Percentiles rank a stretch among this genome's conserved stretches.
Evolutionary conservation across 2,113 vertebrate species (phyloP).

Genomic region (Corynorhinus townsendii): DNA sequence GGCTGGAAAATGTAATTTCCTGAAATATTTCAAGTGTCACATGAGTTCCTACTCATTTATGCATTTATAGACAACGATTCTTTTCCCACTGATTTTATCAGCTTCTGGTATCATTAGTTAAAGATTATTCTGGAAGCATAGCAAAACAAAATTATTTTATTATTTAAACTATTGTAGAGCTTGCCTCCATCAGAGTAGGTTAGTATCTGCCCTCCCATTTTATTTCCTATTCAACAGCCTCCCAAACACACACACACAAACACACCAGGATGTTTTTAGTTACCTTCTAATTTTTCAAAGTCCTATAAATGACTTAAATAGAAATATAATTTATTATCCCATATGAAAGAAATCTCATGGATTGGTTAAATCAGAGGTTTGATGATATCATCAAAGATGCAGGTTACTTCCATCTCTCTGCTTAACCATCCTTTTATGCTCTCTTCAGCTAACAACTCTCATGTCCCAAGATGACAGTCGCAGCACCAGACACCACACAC

Average conservation of each 20-base stretch:
- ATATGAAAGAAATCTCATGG: neutral
- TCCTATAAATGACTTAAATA: neutral
- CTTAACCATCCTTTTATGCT: neutral
- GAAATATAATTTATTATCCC: neutral
- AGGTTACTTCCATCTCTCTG: neutral
- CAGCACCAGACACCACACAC: neutral
- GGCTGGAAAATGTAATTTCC: slow-evolving; percentile 26
- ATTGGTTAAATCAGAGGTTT: neutral
- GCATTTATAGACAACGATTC: neutral
- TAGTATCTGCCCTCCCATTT: neutral
- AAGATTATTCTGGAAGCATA: neutral
- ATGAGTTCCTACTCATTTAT: neutral
- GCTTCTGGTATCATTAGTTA: neutral
- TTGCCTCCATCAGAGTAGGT: neutral
- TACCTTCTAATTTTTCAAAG: neutral
- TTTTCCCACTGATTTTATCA: slow-evolving; percentile 8
- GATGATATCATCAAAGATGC: neutral
- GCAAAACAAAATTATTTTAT: slow-evolving; percentile 36
- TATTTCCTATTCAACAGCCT: neutral
- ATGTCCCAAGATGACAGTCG: neutral
- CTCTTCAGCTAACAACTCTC: neutral
- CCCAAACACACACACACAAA: neutral
- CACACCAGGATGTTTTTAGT: neutral
- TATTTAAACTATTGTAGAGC: neutral
- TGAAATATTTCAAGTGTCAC: slow-evolving; percentile 25